A percentile compares a stretch with the other conserved stretches of the same genome.
phyloP scores from a whole-genome alignment of 2,888 invertebrate genomes.

The Heliconius ethilla region DNA sequence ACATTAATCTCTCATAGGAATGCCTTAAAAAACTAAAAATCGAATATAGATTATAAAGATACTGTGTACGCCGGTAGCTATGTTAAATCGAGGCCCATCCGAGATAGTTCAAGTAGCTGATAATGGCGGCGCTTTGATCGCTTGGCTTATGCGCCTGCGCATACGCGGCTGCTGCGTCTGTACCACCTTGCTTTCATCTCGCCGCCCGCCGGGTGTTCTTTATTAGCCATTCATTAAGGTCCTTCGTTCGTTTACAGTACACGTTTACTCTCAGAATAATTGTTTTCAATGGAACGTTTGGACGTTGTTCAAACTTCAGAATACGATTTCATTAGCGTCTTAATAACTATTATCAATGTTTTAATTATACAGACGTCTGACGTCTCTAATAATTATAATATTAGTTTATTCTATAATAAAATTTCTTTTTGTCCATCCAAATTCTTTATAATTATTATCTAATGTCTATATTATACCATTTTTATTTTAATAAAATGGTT shows the following conservation, averaged over 20 bases:
- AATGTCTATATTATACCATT: background rate
- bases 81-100: conserved; percentile 63
- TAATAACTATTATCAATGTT: conserved; percentile 15
- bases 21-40: conserved; percentile 39
- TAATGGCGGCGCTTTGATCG: conserved; percentile 73
- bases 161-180: conserved; percentile 44
- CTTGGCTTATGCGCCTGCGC: conserved; percentile 51
- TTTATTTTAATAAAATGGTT: conserved; percentile 4
- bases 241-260: conserved; percentile 49
- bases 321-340: conserved; percentile 32
- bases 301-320: conserved; percentile 27
- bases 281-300: conserved; percentile 40
- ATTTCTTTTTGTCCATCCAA: background rate
- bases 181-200: conserved; percentile 62
- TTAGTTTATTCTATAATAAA: background rate
- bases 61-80: conserved; percentile 69
- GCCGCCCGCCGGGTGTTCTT: conserved; percentile 66
- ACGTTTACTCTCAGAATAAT: conserved; percentile 40
- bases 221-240: conserved; percentile 71
- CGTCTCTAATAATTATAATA: background rate
- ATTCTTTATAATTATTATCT: background rate
- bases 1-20: conserved; percentile 33
- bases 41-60: conserved; percentile 48
- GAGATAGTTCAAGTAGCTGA: conserved; percentile 68
- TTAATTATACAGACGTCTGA: background rate